Percentiles rank a stretch among this genome's conserved stretches.
These are phyloP conservation scores for Gnathonemus echidnorhynchus DNA, from an alignment of 2,113 vertebrate species.

Conservation along the genomic window DNA sequence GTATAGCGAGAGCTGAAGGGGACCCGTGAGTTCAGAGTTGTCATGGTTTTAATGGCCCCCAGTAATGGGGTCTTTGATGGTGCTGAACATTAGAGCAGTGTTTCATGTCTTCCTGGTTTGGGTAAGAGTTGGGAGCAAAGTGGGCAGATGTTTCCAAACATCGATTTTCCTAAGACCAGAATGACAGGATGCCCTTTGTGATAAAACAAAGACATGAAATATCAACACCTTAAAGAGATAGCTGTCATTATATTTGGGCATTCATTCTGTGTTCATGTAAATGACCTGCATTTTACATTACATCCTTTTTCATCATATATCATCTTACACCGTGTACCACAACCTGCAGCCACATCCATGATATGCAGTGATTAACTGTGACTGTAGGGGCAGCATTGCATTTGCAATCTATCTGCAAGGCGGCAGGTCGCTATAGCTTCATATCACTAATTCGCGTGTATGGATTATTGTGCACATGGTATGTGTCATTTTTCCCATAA, in stretches of 20 bases:
- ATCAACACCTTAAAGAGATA: not conserved
- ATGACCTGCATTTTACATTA: not conserved
- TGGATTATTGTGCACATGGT: not conserved
- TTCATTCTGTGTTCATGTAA: not conserved
- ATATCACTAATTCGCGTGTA: not conserved
- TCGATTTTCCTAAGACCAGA: slow-evolving; percentile 24
- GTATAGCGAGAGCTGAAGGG: not conserved
- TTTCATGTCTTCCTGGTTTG: slow-evolving; percentile 14
- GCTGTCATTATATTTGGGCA: not conserved
- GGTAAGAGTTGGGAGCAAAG: not conserved
- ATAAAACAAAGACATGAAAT: not conserved
- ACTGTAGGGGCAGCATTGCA: too few species aligned
- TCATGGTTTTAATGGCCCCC: not conserved
- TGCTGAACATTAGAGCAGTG: slow-evolving; percentile 13
- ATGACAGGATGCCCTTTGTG: not conserved
- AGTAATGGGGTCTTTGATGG: slow-evolving; percentile 32
- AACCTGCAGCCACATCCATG: not conserved
- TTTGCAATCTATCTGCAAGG: too few species aligned
- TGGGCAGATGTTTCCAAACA: slow-evolving; percentile 15
- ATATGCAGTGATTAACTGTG: too few species aligned
- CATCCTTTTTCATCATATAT: not conserved
- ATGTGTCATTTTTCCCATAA: not conserved
- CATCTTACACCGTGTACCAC: not conserved
- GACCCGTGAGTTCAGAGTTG: not conserved
- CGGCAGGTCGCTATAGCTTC: too few species aligned